Evolutionary conservation across 1,140 invertebrate species (phyloP), one percentile per base, ranked within the genome.

Genomic region (Ceratina calcarata): DNA sequence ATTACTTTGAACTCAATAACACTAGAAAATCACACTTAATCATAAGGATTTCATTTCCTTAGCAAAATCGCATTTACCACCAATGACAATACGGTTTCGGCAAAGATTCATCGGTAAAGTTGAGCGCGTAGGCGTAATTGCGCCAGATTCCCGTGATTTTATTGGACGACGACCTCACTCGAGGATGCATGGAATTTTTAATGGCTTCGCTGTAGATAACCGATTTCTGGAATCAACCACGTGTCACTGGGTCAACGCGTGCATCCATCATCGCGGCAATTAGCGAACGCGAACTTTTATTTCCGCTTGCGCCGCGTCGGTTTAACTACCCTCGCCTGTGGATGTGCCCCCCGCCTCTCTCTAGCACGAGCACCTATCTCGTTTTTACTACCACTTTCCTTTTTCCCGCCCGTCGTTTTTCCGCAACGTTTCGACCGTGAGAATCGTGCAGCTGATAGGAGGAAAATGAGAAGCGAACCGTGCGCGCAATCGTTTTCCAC

Each of bases 101-200:
- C 22, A 65, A 72, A 72, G 68, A 82, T 85, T 70, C 79, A 82
- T 86, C 70, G 64, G 16, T 32, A 13, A 75, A 27, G 58, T 72
- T 75, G 62, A 18, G 65, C 12, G 60, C 55, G 76, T 57, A 60
- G 51, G 72, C 69, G 80, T 80, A 82, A 86, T 86, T 86, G 73
- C 61, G 81, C 37, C 32, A n/a, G 62, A 2, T 66, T 27, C 37
- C 60, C 61, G 55, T 71, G 69, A 74, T 66, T 67, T 71, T 49
- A 73, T 61, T 49, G 62, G 71, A 65, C 82, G 78, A 61, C 78
- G 73, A 73, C 61, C 80, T 85, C 82, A 83, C 85, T 87, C 85
- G 83, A 70, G 83, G 83, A 87, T 87, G 85, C 85, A 87, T 87
- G 83, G 86, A 87, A 87, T 87, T 87, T 87, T 87, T 87, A 85